Conservation (phyloP, 2,797 vertebrate genomes). For the Coreius guichenoti region DNA sequence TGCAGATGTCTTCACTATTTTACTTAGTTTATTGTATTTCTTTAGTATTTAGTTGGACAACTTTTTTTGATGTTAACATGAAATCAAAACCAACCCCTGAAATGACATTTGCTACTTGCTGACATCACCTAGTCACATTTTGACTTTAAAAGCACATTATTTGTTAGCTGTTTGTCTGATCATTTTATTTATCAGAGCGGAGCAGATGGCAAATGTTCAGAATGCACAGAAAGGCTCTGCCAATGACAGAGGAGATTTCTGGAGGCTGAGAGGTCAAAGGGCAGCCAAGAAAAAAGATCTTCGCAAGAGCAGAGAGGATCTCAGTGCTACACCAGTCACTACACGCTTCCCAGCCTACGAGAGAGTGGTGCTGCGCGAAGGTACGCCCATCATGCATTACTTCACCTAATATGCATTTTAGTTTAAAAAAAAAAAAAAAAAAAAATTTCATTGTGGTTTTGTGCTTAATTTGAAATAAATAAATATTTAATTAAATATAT, state of each 20-base stretch:
- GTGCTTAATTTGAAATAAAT: not conserved
- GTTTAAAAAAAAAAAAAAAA: too few species aligned
- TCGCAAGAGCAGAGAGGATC: slow-evolving; percentile 93
- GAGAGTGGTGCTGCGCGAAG: slow-evolving; percentile 91
- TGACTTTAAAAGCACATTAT: not conserved
- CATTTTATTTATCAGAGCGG: slow-evolving; percentile 80
- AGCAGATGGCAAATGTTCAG: slow-evolving; percentile 96
- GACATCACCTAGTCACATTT: not conserved
- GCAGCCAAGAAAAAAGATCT: slow-evolving; percentile 93
- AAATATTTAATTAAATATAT: not conserved
- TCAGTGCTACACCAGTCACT: slow-evolving; percentile 79
- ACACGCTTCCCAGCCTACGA: slow-evolving; percentile 96
- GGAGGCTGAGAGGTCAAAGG: slow-evolving; percentile 93
- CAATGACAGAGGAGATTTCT: slow-evolving; percentile 95
- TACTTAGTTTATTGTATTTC: not conserved
- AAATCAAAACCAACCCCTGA: not conserved
- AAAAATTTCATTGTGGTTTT: not conserved
- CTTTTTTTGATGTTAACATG: not conserved
- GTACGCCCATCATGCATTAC: slow-evolving; percentile 66
- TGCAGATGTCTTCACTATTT: not conserved
- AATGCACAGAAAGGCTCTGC: slow-evolving; percentile 86
- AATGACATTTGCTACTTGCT: not conserved
- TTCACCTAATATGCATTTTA: not conserved
- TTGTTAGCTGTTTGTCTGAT: not conserved
- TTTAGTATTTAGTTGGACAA: not conserved